These are phyloP conservation scores for Ibidorhyncha struthersii DNA, from an alignment of 2,113 vertebrate genomes.

Conservation along the genomic window DNA sequence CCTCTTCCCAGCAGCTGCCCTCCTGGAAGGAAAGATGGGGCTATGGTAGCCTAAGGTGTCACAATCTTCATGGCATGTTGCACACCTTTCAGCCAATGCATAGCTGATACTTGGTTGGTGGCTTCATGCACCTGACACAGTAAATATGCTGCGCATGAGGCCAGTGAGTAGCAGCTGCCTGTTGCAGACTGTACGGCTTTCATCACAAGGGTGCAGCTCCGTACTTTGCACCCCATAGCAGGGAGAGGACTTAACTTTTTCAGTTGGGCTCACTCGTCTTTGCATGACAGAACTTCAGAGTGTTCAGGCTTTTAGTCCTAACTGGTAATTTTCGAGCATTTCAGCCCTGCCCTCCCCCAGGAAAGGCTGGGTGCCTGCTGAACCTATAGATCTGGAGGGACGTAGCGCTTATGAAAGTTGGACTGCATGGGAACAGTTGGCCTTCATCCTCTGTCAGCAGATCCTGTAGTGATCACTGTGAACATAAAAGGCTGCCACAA, in stretches of 20 bases:
- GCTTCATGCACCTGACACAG: background rate
- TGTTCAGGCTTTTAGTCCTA: background rate
- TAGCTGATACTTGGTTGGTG: background rate
- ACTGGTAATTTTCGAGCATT: background rate
- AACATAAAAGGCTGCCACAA: background rate
- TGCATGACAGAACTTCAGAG: background rate
- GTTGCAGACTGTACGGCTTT: background rate
- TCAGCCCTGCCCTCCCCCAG: background rate
- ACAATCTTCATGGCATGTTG: background rate
- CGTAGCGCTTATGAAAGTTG: fast-evolving
- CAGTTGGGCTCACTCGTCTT: background rate
- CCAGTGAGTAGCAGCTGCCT: background rate
- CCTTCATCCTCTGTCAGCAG: background rate
- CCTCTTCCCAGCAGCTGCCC: background rate
- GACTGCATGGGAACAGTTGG: background rate
- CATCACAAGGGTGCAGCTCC: background rate
- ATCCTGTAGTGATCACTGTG: background rate
- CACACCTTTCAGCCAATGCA: background rate
- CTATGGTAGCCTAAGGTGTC: background rate
- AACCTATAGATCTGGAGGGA: background rate
- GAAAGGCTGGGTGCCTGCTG: background rate
- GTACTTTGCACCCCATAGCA: background rate
- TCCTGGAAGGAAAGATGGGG: background rate
- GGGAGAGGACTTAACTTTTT: background rate
- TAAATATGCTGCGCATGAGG: background rate